These are phyloP conservation scores for Lissonota sp. DNA, from an alignment of 2,888 invertebrate genomes.

Conservation along the genomic window DNA sequence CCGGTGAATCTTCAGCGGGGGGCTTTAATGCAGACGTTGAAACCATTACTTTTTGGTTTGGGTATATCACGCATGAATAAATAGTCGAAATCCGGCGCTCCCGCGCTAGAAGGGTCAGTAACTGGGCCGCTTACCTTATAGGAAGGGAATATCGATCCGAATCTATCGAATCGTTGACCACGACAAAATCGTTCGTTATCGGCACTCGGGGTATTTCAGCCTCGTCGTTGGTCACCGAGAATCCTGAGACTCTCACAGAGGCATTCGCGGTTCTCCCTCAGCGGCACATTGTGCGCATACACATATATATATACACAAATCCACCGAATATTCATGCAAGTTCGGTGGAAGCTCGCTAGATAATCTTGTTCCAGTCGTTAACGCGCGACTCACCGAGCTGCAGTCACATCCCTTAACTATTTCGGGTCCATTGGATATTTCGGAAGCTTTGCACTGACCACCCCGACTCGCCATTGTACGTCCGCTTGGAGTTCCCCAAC, in stretches of 20 bases:
- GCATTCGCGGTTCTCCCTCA: conserved; percentile 41
- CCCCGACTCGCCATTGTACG: conserved; percentile 14
- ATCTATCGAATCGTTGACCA: conserved; percentile 31
- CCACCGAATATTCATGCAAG: neutral
- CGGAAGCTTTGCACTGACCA: conserved; percentile 25
- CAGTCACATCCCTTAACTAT: conserved; percentile 33
- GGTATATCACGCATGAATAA: too few species aligned
- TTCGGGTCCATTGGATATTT: conserved; percentile 60
- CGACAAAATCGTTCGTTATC: conserved; percentile 29
- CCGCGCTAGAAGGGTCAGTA: too few species aligned
- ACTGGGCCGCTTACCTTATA: too few species aligned
- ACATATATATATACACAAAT: conserved; percentile 8
- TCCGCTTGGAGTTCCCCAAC: conserved; percentile 1
- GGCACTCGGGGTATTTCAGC: conserved; percentile 34
- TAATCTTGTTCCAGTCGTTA: conserved; percentile 35
- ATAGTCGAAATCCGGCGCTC: too few species aligned
- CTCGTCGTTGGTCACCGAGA: conserved; percentile 26
- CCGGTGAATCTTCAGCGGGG: too few species aligned
- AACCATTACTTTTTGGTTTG: too few species aligned
- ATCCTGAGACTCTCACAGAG: conserved; percentile 37
- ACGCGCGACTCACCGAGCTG: conserved; percentile 18
- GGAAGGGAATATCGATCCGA: neutral
- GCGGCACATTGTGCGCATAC: neutral
- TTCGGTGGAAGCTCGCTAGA: neutral
- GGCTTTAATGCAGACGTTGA: too few species aligned